These are phyloP conservation scores for Papilio aristodemus DNA, from an alignment of 1,140 invertebrate genomes.

Conservation along the genomic window DNA sequence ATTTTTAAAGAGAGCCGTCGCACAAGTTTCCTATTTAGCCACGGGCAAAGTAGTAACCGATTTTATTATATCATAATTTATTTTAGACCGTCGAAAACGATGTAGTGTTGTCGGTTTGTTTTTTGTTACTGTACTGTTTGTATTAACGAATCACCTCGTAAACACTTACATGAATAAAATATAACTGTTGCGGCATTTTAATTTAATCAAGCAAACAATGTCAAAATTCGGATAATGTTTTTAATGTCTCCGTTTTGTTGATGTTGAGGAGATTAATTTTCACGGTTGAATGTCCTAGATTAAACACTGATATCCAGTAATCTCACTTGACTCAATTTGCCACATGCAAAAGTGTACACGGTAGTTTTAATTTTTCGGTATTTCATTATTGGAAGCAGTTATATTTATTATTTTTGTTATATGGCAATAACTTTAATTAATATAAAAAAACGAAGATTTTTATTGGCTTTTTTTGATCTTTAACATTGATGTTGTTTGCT, in stretches of 20 bases:
- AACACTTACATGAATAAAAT: conserved; percentile 5
- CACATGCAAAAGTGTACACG: too few relatives aligned
- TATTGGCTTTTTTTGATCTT: conserved; percentile 38
- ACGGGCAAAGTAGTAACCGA: conserved; percentile 43
- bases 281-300: neutral
- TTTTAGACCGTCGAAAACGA: conserved; percentile 41
- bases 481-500: conserved; percentile 40
- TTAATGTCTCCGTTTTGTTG: conserved; percentile 30
- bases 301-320: too few relatives aligned
- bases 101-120: conserved; percentile 32
- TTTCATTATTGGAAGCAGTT: too few relatives aligned
- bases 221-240: conserved; percentile 17
- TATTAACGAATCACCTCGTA: conserved; percentile 17
- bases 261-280: conserved; percentile 25
- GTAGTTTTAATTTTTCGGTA: too few relatives aligned
- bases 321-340: too few relatives aligned
- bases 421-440: too few relatives aligned
- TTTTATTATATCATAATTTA: conserved; percentile 43
- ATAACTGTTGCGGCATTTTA: conserved; percentile 22
- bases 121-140: conserved; percentile 25
- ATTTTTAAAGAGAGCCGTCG: conserved; percentile 47
- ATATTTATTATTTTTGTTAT: too few relatives aligned
- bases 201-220: conserved; percentile 30
- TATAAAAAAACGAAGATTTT: neutral
- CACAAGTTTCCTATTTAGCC: conserved; percentile 37